Base-by-base conservation (phyloP, 1,140 invertebrate species). In the Zaprionus tsacasi region DNA sequence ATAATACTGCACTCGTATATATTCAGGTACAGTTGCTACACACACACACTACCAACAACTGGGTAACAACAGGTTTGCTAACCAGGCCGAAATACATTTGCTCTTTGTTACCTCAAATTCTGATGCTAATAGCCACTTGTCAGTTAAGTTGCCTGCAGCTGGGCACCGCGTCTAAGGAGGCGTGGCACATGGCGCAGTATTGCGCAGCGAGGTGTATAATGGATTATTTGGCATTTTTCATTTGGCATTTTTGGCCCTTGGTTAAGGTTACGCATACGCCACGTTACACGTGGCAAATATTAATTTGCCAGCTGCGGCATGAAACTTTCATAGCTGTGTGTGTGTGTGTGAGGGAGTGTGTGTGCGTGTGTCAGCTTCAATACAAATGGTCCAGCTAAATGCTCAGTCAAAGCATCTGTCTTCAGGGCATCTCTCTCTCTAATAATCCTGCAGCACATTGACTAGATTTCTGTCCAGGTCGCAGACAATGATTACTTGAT, bases 141-240 rank as follows among this genome's bases (percentile, higher is more conserved):
- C 48, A 43, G 67, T 38, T 21, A 11, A 38, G 52, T n/a, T 45
- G 40, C 40, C 40, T 15, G 40, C 52, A 30, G 5, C 52, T 55
- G 52, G 11, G 52, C 17, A 8, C 45, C 6, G 10, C 3, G 45
- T 21, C n/a, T 10, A 8, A 25, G 25, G 21, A 6, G 50, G 25
- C 21, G 25, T 36, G 17, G 10, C 36, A 27, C 15, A 0, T 21
- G 33, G 27, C 1, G 15, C 33, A 21, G 2, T 3, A 33, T 3
- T 25, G 15, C 11, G 55, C 17, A 27, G 13, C 13, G 8, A 38
- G 36, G 17, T 21, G 55, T 21, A 35, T 79, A 77, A 87, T 87
- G 72, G 82, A 87, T 87, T 87, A 87, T 82, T 69, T 52, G 59
- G 60, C 64, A 87, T 87, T 88, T 82, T 75, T 88, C 80, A 87